These are phyloP conservation scores for Dryas iulia DNA, from an alignment of 1,140 invertebrate genomes.

Conservation along the genomic window DNA sequence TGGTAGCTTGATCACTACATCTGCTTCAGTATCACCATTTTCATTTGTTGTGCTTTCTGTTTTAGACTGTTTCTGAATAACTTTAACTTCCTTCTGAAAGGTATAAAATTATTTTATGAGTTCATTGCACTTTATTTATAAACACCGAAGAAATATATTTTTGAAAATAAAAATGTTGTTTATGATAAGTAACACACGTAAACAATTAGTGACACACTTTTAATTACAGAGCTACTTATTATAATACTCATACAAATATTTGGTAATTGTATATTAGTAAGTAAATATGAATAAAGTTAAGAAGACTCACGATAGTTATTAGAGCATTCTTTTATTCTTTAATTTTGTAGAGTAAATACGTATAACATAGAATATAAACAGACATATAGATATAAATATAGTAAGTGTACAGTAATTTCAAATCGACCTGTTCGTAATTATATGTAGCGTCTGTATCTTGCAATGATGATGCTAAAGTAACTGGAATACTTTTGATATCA, in stretches of 20 bases:
- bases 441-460: slow-evolving; percentile 44
- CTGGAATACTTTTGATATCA: slow-evolving; percentile 22
- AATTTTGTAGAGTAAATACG: slow-evolving; percentile 62
- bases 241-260: not conserved
- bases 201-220: slow-evolving; percentile 10
- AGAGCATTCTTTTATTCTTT: slow-evolving; percentile 50
- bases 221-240: slow-evolving; percentile 5
- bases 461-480: slow-evolving; percentile 27
- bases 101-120: slow-evolving; percentile 31
- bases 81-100: slow-evolving; percentile 67
- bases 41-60: slow-evolving; percentile 48
- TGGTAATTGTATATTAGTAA: slow-evolving; percentile 26
- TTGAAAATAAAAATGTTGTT: not conserved
- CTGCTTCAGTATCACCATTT: slow-evolving; percentile 65
- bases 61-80: slow-evolving; percentile 58
- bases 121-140: slow-evolving; percentile 11
- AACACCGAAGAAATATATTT: not conserved
- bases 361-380: slow-evolving; percentile 67
- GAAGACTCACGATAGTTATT: slow-evolving; percentile 55
- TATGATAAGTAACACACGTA: not conserved
- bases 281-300: slow-evolving; percentile 32
- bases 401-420: slow-evolving; percentile 70
- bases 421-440: slow-evolving; percentile 65
- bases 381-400: slow-evolving; percentile 67
- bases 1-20: slow-evolving; percentile 60